Evolutionary conservation across 2,888 invertebrate species (phyloP), one percentile per base, ranked within the genome.

Genomic region (Elegia similella): DNA sequence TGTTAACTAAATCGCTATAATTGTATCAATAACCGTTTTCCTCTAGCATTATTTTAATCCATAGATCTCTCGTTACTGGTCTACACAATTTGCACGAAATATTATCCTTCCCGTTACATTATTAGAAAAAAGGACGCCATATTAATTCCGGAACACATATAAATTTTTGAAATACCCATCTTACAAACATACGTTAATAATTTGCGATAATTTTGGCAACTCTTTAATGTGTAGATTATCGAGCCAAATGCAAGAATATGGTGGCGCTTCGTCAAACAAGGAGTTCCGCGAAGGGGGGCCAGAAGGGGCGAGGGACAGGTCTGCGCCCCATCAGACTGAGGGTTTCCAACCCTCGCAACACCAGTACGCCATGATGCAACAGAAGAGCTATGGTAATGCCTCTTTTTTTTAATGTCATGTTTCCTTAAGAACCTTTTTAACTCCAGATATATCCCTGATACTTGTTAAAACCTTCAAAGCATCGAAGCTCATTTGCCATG

Each of bases 211-310:
- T 23, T 23, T 23, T 23, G 5, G 5, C 23, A 23, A 23, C 23
- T 46, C 23, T 34, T n/a, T 1, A 16, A 34, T 48, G 34, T 17
- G 7, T 17, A 84, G 84, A 70, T 61, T 69, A 67, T 72, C 67
- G 60, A 84, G 80, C 78, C 86, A 81, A 84, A 91, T 91, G 90
- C 90, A 89, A 89, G 90, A 91, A 72, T 88, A 88, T 91, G 90
- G 84, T 76, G 78, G 80, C 69, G 76, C 80, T 44, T 76, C 73
- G 62, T 77, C 88, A 61, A 86, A 68, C 71, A 87, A 88, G 75
- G 87, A 86, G 61, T 82, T 78, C 69, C 81, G 82, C 57, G 86
- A 85, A 13, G 68, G 70, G 12, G 69, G 71, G 32, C 73, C 75
- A 32, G 78, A 78, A 5, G 73, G 72, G 7, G 29, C 15, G 38